phyloP scores from a whole-genome alignment of 2,888 invertebrate species.

The Netelia fuscicornis region DNA sequence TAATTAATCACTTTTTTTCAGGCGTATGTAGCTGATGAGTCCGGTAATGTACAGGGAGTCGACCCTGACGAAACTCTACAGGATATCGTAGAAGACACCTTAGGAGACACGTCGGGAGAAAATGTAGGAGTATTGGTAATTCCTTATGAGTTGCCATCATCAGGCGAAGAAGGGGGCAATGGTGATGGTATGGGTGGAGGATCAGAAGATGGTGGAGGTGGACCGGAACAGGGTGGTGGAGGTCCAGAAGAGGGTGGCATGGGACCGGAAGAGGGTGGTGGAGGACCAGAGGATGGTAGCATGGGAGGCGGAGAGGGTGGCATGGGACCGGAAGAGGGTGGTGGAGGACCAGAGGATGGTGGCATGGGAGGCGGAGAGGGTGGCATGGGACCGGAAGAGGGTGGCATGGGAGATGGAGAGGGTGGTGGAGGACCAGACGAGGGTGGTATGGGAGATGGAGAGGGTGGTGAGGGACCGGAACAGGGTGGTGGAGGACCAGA shows the following conservation, averaged over 20 bases:
- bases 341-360: neutral
- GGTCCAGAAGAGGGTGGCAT: neutral
- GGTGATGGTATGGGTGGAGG: neutral
- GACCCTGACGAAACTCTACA: neutral
- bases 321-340: neutral
- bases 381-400: neutral
- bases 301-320: conserved; percentile 17
- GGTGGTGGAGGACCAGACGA: neutral
- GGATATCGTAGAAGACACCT: neutral
- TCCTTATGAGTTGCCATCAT: neutral
- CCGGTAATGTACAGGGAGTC: neutral
- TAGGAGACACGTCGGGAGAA: neutral
- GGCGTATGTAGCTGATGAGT: neutral
- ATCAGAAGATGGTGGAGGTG: neutral
- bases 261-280: neutral
- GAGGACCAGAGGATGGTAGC: neutral
- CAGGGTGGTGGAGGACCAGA: neutral
- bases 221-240: neutral
- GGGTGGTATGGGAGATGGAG: neutral
- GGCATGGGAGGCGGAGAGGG: conserved; percentile 12
- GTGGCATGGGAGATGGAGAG: neutral
- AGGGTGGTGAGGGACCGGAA: neutral
- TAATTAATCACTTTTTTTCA: conserved; percentile 13
- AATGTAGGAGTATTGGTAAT: conserved; percentile 5
- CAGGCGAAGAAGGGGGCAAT: neutral